Conservation (phyloP, 2,888 invertebrate genomes). For the Notodonta ziczac region DNA sequence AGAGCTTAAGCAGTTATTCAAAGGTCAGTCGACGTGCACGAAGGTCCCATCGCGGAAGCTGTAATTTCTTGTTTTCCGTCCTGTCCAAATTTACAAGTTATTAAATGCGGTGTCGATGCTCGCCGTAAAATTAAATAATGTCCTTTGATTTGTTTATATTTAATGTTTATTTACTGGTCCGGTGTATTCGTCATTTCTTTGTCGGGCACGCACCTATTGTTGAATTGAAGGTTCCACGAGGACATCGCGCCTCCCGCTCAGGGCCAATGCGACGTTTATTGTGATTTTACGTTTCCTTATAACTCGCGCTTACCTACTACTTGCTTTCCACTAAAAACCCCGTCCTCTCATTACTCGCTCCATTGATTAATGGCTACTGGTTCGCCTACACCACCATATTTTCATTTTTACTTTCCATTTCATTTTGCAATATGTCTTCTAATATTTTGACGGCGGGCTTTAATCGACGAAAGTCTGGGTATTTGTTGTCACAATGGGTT, state of each 20-base stretch:
- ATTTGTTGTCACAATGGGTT: slow-evolving; percentile 57
- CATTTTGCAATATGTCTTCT: slow-evolving; percentile 16
- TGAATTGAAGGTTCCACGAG: slow-evolving; percentile 50
- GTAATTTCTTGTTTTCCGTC: slow-evolving; percentile 57
- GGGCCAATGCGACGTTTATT: slow-evolving; percentile 54
- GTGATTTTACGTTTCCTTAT: slow-evolving; percentile 49
- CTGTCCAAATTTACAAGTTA: slow-evolving; percentile 49
- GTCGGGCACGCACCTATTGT: slow-evolving; percentile 58
- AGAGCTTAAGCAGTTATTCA: slow-evolving; percentile 31
- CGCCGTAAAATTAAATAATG: slow-evolving; percentile 20
- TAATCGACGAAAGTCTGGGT: slow-evolving; percentile 56
- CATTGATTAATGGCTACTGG: slow-evolving; percentile 22
- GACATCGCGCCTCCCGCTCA: slow-evolving; percentile 56
- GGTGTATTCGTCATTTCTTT: slow-evolving; percentile 59
- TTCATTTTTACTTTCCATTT: slow-evolving; percentile 34
- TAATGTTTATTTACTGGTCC: slow-evolving; percentile 24
- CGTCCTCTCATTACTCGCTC: slow-evolving; percentile 10
- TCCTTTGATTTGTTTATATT: slow-evolving; percentile 30
- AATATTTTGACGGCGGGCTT: slow-evolving; percentile 23
- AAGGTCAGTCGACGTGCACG: slow-evolving; percentile 45
- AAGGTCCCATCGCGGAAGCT: slow-evolving; percentile 59
- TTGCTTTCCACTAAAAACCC: slow-evolving; percentile 30
- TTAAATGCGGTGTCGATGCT: slow-evolving; percentile 37
- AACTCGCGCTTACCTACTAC: slow-evolving; percentile 39
- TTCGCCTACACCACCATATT: slow-evolving; percentile 23